Evolutionary conservation across 2,113 vertebrate genomes (phyloP).

Genomic region (Brachyhypopomus gauderio): DNA sequence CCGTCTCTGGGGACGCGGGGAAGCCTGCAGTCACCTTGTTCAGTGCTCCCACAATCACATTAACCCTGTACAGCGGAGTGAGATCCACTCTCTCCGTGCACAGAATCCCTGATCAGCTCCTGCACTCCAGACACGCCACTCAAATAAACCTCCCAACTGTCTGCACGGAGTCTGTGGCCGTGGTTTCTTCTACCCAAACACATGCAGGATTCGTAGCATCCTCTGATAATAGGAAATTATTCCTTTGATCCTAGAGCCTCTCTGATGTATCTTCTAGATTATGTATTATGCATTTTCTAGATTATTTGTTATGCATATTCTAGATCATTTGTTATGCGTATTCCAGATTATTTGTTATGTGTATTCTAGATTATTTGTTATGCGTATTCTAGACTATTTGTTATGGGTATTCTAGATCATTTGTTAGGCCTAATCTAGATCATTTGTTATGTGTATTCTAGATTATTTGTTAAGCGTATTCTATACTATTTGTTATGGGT

Average conservation of each 20-base stretch:
- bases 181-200: not conserved
- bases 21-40: slow-evolving; percentile 41
- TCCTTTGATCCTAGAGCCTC: not conserved
- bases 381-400: no score
- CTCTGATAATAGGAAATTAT: not conserved
- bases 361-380: no score
- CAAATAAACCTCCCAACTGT: slow-evolving; percentile 32
- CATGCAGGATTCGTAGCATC: not conserved
- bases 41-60: slow-evolving; percentile 42
- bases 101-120: slow-evolving; percentile 36
- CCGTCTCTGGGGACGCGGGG: not conserved
- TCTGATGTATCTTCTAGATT: no score
- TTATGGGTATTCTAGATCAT: no score
- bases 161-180: not conserved
- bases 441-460: no score
- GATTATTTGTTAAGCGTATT: no score
- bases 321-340: no score
- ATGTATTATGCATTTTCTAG: no score
- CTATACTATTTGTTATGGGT: no score
- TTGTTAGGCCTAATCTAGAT: no score
- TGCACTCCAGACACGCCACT: slow-evolving; percentile 9
- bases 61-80: slow-evolving; percentile 49
- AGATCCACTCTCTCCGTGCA: slow-evolving; percentile 1
- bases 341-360: no score
- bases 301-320: no score